Evolutionary conservation across 2,797 vertebrate genomes (phyloP), one percentile per base, ranked within the genome.

Genomic region (Phoeniculus purpureus): DNA sequence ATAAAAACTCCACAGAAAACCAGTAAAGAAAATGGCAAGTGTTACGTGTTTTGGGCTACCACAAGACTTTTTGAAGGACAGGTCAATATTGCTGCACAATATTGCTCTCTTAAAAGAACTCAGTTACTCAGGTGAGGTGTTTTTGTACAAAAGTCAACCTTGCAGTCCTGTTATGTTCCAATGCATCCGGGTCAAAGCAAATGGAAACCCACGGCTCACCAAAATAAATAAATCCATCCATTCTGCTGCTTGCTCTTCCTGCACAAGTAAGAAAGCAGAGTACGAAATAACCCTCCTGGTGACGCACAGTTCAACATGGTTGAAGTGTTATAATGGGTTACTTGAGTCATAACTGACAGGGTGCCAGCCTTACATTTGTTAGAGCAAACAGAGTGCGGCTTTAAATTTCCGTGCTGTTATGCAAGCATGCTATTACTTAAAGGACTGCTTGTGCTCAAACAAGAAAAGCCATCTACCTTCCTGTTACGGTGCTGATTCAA

Each of bases 321-420:
- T 47, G 66, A 64, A 89, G 85, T 61, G 79, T 89, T 88, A 94
- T 65, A 91, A 75, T 54, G 90, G 88, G 92, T 75, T 74, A 89
- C 94, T 91, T 86, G 94, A 96, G 94, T 96, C 97, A 96, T 22
- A 32, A 89, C 85, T 87, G 94, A 97, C 84, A 40, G 37, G 43
- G 34, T 81, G 91, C 96, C 95, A 96, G 88, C 82, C 90, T 89
- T 85, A 80, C 89, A 48, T 82, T 90, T 64, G 85, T 76, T 77
- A 92, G 93, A 91, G 82, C 93, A 95, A 94, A 96, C 95, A 96
- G 73, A 89, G 87, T 68, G 75, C 89, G 50, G 93, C 82, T 81
- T 90, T 91, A 87, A 77, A 86, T 95, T 96, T 96, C 96, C 91
- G 0, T 50, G 89, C 85, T 27, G 37, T 96, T 95, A 83, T 66